Evolutionary conservation across 2,797 vertebrate species (phyloP).

Genomic region (Rhadinocentrus ornatus): DNA sequence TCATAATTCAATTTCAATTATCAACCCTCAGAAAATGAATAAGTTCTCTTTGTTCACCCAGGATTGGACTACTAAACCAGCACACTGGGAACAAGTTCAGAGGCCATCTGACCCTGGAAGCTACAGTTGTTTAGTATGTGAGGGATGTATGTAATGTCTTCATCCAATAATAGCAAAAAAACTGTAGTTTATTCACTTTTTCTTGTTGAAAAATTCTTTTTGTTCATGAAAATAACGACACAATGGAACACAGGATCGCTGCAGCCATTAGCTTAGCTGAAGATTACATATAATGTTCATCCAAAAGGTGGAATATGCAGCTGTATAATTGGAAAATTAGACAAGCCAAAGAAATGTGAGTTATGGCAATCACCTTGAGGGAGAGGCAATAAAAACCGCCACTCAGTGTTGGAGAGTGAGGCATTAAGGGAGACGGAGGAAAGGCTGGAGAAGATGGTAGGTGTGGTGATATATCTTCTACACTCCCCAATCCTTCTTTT

Average conservation of each 20-base stretch:
- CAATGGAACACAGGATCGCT: too few species aligned
- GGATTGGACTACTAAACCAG: constrained; percentile 5
- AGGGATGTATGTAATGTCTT: too few species aligned
- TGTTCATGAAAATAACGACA: too few species aligned
- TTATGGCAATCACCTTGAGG: constrained; percentile 71
- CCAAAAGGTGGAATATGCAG: constrained; percentile 58
- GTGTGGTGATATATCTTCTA: constrained; percentile 61
- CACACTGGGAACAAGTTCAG: background rate
- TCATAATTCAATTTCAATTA: constrained; percentile 12
- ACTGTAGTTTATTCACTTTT: too few species aligned
- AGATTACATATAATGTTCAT: too few species aligned
- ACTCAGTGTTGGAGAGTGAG: constrained; percentile 39
- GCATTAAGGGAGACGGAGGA: constrained; percentile 32
- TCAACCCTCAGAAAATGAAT: constrained; percentile 17
- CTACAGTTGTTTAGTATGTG: background rate
- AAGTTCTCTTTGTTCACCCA: constrained; percentile 1
- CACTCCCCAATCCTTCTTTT: constrained; percentile 61
- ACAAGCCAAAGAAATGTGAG: constrained; percentile 72
- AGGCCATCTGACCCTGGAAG: background rate
- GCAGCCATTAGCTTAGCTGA: too few species aligned
- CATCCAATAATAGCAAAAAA: too few species aligned
- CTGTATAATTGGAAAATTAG: constrained; percentile 73
- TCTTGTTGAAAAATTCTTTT: too few species aligned
- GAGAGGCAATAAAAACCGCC: constrained; percentile 59
- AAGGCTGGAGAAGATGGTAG: constrained; percentile 17